Percentiles rank a stretch among this genome's conserved stretches.
Evolutionary conservation across 2,113 vertebrate species (phyloP).

Genomic region (Protomyctophum bolini): DNA sequence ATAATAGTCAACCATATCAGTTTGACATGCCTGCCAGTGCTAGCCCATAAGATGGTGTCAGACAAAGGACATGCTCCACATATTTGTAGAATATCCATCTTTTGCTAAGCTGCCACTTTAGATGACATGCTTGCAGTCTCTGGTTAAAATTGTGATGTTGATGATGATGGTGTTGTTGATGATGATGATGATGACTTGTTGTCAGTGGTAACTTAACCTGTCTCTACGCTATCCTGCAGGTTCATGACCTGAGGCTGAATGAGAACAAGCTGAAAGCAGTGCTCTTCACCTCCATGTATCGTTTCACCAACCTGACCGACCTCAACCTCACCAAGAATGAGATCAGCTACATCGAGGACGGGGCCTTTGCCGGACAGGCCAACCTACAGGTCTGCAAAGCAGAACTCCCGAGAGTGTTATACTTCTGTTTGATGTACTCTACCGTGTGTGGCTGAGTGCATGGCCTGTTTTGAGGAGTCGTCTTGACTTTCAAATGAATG

Average conservation of each 20-base stretch:
- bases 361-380: slow-evolving; percentile 92
- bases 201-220: neutral
- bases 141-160: neutral
- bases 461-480: too few relatives aligned
- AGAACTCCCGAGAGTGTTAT: neutral
- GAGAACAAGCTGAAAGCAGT: slow-evolving; percentile 98
- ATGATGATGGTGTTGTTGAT: neutral
- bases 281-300: slow-evolving; percentile 92
- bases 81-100: too few relatives aligned
- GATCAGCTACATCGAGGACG: slow-evolving; percentile 97
- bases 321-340: slow-evolving; percentile 99
- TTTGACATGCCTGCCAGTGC: too few relatives aligned
- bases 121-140: too few relatives aligned
- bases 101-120: too few relatives aligned
- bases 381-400: slow-evolving; percentile 84
- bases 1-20: too few relatives aligned
- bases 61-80: too few relatives aligned
- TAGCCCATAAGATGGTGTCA: too few relatives aligned
- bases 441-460: too few relatives aligned
- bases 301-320: slow-evolving; percentile 97
- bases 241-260: slow-evolving; percentile 94
- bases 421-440: too few relatives aligned
- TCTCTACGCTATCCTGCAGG: slow-evolving; percentile 39
- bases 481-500: too few relatives aligned
- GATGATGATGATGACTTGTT: neutral